These are phyloP conservation scores for Oceanites oceanicus DNA, from an alignment of 2,113 vertebrate species.

Conservation along the genomic window DNA sequence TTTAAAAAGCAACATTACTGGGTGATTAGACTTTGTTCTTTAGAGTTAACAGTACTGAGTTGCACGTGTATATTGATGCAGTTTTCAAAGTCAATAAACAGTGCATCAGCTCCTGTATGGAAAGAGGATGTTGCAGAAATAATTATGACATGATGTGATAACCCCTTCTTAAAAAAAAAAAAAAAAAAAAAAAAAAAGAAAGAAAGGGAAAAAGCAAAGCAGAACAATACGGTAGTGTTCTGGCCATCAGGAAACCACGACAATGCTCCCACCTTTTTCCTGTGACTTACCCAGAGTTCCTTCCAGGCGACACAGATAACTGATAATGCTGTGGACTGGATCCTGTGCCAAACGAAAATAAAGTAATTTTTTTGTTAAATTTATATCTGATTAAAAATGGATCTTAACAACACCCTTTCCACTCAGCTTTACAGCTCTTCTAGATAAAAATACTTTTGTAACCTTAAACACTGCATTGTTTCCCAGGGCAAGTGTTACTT, in stretches of 20 bases:
- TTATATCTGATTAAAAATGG: constrained; percentile 61
- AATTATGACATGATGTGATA: constrained; percentile 73
- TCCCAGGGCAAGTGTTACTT: background rate
- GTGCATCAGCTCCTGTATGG: constrained; percentile 64
- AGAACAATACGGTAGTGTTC: constrained; percentile 80
- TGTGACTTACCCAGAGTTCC: constrained; percentile 90
- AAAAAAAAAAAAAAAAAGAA: constrained; percentile 58
- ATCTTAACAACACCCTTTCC: constrained; percentile 1
- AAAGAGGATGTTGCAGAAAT: constrained; percentile 83
- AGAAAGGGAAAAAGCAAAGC: constrained; percentile 60
- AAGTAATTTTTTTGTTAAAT: constrained; percentile 41
- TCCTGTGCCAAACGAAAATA: constrained; percentile 72
- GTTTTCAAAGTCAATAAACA: constrained; percentile 74
- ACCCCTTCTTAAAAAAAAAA: constrained; percentile 14
- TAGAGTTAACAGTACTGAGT: background rate
- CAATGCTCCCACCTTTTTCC: constrained; percentile 98
- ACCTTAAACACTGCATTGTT: background rate
- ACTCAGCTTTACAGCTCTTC: background rate
- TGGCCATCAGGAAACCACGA: constrained; percentile 88
- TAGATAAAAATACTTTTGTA: background rate
- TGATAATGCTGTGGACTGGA: constrained; percentile 58
- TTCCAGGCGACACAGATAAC: constrained; percentile 91
- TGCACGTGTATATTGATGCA: constrained; percentile 25
- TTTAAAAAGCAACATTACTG: background rate
- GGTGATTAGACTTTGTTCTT: background rate